phyloP scores from a whole-genome alignment of 2,888 invertebrate genomes.

The Buathra laborator region DNA sequence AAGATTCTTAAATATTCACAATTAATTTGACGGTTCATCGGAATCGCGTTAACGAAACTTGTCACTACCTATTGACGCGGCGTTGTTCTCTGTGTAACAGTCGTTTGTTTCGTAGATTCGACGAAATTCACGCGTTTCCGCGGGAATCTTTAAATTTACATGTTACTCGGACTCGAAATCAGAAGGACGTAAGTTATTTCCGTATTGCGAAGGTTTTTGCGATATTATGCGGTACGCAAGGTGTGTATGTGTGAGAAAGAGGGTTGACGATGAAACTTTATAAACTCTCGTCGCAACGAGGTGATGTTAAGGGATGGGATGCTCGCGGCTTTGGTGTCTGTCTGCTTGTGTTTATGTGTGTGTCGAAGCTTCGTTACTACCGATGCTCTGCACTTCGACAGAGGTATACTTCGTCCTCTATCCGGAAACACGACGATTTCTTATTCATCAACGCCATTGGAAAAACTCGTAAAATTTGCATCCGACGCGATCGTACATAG shows the following conservation, averaged over 20 bases:
- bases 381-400: too few species aligned
- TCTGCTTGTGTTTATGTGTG: conserved; percentile 36
- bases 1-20: neutral
- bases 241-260: conserved; percentile 2
- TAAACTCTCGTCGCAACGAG: conserved; percentile 72
- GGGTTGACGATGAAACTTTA: conserved; percentile 69
- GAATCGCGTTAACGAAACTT: neutral
- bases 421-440: conserved; percentile 68
- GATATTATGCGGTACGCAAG: conserved; percentile 72
- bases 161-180: too few species aligned
- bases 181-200: neutral
- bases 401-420: neutral
- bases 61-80: neutral
- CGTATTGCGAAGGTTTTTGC: conserved; percentile 71
- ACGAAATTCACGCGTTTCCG: neutral
- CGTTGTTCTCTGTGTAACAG: conserved; percentile 15
- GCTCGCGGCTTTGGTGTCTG: conserved; percentile 41
- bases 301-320: conserved; percentile 3
- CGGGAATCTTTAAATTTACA: too few species aligned
- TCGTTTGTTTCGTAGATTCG: neutral
- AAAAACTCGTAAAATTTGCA: conserved; percentile 77
- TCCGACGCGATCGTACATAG: conserved; percentile 66
- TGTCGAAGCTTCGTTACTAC: conserved; percentile 6
- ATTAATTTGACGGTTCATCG: conserved; percentile 4
- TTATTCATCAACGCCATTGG: conserved; percentile 79